A percentile compares a stretch with the other conserved stretches of the same genome.
Evolutionary conservation across 1,140 invertebrate genomes (phyloP).

Genomic region (Euura saliciscinereae): DNA sequence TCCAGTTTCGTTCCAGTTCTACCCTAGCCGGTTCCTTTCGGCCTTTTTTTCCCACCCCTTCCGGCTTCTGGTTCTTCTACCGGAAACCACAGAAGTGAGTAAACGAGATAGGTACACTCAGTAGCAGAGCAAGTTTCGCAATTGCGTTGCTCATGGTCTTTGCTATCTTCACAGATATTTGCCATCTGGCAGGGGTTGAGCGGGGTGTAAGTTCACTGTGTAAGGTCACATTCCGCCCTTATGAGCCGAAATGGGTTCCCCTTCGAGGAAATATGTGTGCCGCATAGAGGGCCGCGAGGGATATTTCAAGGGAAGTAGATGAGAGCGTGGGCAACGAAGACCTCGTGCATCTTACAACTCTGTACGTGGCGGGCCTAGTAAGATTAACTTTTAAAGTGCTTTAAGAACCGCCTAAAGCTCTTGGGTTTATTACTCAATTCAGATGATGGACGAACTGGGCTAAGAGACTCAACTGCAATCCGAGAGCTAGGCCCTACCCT

Average conservation of each 20-base stretch:
- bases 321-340: not conserved
- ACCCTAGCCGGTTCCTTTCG: not conserved
- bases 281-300: not conserved
- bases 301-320: not conserved
- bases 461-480: not conserved
- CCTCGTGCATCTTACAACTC: not conserved
- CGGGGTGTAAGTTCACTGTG: not conserved
- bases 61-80: no score
- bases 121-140: not conserved
- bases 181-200: not conserved
- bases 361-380: slow-evolving; percentile 16
- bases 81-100: not conserved
- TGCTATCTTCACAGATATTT: not conserved
- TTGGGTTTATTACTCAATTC: slow-evolving; percentile 49
- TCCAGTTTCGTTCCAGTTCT: not conserved
- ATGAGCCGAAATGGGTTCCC: not conserved
- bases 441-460: slow-evolving; percentile 44
- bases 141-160: not conserved
- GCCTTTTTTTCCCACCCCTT: no score
- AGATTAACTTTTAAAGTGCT: slow-evolving; percentile 47
- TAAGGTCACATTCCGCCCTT: slow-evolving; percentile 1
- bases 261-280: not conserved
- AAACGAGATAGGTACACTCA: not conserved
- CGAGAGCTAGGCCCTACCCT: not conserved
- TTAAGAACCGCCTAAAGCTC: slow-evolving; percentile 21